These are phyloP conservation scores for Xiphophorus couchianus DNA, from an alignment of 2,113 vertebrate species.

Conservation along the genomic window DNA sequence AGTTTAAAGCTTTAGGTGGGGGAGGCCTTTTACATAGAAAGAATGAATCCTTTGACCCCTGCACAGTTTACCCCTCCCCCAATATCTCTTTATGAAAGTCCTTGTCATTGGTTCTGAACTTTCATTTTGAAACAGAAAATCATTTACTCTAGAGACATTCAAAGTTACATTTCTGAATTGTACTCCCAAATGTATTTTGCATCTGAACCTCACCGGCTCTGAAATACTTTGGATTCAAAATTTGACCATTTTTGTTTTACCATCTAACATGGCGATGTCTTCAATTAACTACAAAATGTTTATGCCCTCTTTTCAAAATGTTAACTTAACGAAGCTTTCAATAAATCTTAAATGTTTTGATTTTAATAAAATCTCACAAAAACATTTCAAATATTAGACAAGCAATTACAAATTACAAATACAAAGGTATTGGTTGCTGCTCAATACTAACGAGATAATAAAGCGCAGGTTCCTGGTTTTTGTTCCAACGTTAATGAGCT, in stretches of 20 bases:
- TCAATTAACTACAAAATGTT: background rate
- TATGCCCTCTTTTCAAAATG: background rate
- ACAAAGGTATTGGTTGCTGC: too few relatives aligned
- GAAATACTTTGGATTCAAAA: background rate
- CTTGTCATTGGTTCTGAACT: background rate
- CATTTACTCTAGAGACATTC: too few relatives aligned
- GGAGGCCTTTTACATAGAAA: constrained; percentile 14
- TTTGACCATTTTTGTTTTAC: too few relatives aligned
- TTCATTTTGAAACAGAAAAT: too few relatives aligned
- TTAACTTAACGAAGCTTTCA: background rate
- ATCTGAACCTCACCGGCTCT: background rate
- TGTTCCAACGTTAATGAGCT: background rate
- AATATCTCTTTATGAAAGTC: constrained; percentile 13
- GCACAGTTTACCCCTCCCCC: constrained; percentile 1
- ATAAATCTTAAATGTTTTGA: background rate
- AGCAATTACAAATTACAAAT: too few relatives aligned
- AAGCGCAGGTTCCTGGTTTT: too few relatives aligned
- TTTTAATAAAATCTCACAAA: background rate
- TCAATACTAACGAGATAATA: too few relatives aligned
- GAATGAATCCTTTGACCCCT: constrained; percentile 47
- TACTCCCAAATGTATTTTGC: background rate
- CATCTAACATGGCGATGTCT: too few relatives aligned
- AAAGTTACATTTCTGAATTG: background rate
- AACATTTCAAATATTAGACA: too few relatives aligned
- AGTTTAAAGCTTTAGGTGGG: constrained; percentile 9